These are phyloP conservation scores for Beris chalybata DNA, from an alignment of 2,888 invertebrate species.

Conservation along the genomic window DNA sequence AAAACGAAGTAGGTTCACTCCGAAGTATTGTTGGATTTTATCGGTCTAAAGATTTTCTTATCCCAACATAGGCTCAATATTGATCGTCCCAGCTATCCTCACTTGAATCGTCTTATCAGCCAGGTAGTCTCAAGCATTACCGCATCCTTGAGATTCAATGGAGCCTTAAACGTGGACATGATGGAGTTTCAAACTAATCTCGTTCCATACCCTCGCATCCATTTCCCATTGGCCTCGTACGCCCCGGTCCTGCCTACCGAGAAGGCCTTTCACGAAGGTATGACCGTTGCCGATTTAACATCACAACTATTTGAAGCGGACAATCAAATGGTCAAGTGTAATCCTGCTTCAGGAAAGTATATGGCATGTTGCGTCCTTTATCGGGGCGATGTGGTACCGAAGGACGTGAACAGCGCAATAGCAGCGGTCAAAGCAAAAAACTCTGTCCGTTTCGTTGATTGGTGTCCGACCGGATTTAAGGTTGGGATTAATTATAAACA, in stretches of 20 bases:
- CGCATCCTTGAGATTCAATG: constrained; percentile 79
- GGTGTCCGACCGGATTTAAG: constrained; percentile 90
- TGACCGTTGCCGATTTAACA: constrained; percentile 80
- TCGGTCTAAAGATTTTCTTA: background rate
- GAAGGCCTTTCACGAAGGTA: constrained; percentile 72
- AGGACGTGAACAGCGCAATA: constrained; percentile 84
- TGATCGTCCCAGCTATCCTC: constrained; percentile 68
- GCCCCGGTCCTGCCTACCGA: constrained; percentile 73
- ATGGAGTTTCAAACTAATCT: constrained; percentile 91
- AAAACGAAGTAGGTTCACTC: constrained; percentile 60
- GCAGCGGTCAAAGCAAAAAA: constrained; percentile 76
- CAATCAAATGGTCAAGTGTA: constrained; percentile 86
- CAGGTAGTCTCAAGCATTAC: constrained; percentile 80
- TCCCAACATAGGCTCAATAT: constrained; percentile 56
- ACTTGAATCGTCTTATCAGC: constrained; percentile 69
- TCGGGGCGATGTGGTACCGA: constrained; percentile 87
- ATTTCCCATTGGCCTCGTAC: constrained; percentile 78
- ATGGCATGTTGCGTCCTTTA: constrained; percentile 88
- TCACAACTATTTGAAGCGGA: constrained; percentile 81
- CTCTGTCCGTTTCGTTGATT: constrained; percentile 84
- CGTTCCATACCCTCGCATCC: constrained; percentile 90
- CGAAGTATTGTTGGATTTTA: background rate
- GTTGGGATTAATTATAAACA: constrained; percentile 77
- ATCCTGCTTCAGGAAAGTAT: constrained; percentile 78
- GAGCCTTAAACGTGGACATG: constrained; percentile 81